These are phyloP conservation scores for Thereva unica DNA, from an alignment of 2,888 invertebrate genomes.

Conservation along the genomic window DNA sequence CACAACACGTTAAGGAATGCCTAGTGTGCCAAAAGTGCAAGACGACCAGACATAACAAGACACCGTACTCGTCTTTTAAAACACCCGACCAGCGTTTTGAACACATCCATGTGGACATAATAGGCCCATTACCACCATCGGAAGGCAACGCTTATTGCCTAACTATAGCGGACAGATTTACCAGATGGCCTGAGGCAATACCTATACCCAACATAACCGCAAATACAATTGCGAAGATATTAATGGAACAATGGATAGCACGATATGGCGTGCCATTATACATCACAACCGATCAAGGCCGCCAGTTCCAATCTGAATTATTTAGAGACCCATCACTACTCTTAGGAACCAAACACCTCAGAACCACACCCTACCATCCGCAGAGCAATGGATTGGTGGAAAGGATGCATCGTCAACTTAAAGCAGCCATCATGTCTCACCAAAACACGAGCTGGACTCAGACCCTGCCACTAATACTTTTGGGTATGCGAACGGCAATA, in stretches of 20 bases:
- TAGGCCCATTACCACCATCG: conserved; percentile 1
- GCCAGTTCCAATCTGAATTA: conserved; percentile 21
- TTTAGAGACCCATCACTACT: conserved; percentile 18
- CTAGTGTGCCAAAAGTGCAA: conserved; percentile 1
- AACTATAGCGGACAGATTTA: conserved; percentile 19
- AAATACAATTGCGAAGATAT: background rate
- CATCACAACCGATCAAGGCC: conserved; percentile 32
- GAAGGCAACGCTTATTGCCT: background rate
- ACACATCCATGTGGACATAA: background rate
- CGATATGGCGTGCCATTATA: conserved; percentile 33
- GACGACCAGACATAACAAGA: background rate
- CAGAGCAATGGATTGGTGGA: conserved; percentile 33
- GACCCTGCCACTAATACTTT: background rate
- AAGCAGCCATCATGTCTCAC: conserved; percentile 10
- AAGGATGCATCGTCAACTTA: conserved; percentile 30
- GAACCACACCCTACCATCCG: conserved; percentile 35
- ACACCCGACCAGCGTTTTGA: no score
- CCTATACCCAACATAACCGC: conserved; percentile 35
- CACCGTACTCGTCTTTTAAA: background rate
- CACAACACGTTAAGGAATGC: background rate
- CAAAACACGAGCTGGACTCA: background rate
- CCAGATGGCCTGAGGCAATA: conserved; percentile 35
- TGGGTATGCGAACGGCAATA: background rate
- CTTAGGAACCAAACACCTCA: conserved; percentile 19
- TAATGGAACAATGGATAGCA: conserved; percentile 14